phyloP scores from a whole-genome alignment of 2,113 vertebrate genomes.

The Bos taurus region ARS-UCD2.0 NC_037351.1:2431501-2432000 shows the following conservation, averaged over 20 bases:
- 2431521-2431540: too few species aligned
- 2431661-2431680: not conserved
- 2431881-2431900: not conserved
- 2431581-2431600: too few species aligned
- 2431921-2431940: not conserved
- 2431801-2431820: not conserved
- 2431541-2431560: fast-evolving
- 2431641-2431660: fast-evolving
- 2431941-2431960: not conserved
- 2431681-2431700: not conserved
- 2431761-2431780: not conserved
- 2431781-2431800: fast-evolving
- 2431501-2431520: not conserved
- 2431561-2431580: not conserved
- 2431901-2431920: not conserved
- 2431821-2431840: fast-evolving
- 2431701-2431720: fast-evolving
- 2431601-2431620: not conserved
- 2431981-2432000: not conserved
- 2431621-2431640: not conserved
- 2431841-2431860: not conserved
- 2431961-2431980: not conserved
- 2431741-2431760: not conserved
- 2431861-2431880: too few species aligned
- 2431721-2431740: not conserved